A percentile compares a stretch with the other conserved stretches of the same genome.
Conservation (phyloP, 2,113 vertebrate genomes). For the Pterocles gutturalis region DNA sequence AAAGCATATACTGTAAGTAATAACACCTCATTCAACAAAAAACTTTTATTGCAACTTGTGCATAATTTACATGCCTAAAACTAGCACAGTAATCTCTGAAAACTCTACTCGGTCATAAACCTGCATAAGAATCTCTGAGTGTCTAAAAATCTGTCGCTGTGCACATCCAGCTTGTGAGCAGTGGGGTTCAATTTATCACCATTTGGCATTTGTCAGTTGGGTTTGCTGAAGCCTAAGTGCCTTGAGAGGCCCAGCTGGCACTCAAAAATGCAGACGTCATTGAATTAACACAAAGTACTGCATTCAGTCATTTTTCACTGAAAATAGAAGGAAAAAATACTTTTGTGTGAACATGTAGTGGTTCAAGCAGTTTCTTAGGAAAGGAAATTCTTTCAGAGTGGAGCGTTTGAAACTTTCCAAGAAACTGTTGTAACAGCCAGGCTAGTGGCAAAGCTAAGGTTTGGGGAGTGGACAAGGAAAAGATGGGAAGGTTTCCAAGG, state of each 20-base stretch:
- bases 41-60: neutral
- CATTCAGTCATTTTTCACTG: neutral
- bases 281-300: neutral
- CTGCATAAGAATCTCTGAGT: neutral
- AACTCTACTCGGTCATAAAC: neutral
- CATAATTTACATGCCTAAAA: neutral
- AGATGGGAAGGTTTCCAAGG: fast-evolving
- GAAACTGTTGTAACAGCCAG: neutral
- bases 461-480: neutral
- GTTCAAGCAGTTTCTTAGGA: neutral
- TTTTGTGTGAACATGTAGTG: neutral
- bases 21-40: neutral
- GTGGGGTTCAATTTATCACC: neutral
- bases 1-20: neutral
- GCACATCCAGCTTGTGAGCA: neutral
- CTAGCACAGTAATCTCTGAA: neutral
- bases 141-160: neutral
- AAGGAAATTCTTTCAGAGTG: neutral
- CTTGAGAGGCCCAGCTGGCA: neutral
- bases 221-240: neutral
- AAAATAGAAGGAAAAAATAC: neutral
- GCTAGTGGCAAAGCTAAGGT: neutral
- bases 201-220: neutral
- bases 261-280: neutral
- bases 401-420: neutral